phyloP scores from a whole-genome alignment of 2,113 vertebrate species.

The Rutilus rutilus region DNA sequence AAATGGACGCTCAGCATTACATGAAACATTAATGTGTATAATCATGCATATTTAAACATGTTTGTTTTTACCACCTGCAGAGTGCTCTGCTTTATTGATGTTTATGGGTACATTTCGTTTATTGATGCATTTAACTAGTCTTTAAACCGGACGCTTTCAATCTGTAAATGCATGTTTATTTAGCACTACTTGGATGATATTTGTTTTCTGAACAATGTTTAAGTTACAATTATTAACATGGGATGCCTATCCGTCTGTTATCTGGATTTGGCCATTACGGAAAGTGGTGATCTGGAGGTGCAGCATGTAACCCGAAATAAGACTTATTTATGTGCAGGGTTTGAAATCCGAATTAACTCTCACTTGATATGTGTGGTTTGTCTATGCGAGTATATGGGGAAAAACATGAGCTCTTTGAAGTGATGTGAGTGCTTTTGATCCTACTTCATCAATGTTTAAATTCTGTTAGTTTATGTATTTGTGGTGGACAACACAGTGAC shows the following conservation, averaged over 20 bases:
- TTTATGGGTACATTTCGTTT: slow-evolving; percentile 3
- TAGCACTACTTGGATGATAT: neutral
- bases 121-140: slow-evolving; percentile 17
- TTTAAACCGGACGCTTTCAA: neutral
- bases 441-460: neutral
- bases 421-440: neutral
- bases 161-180: neutral
- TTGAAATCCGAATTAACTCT: neutral
- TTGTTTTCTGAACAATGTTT: neutral
- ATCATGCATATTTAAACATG: slow-evolving; percentile 29
- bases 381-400: neutral
- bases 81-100: slow-evolving; percentile 24
- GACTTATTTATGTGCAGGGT: neutral
- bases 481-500: slow-evolving; percentile 24
- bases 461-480: slow-evolving; percentile 12
- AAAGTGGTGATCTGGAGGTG: neutral
- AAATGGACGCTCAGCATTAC: slow-evolving; percentile 26
- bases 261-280: neutral
- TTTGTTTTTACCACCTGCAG: slow-evolving; percentile 35
- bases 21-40: slow-evolving; percentile 41
- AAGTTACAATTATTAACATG: neutral
- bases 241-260: neutral
- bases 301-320: neutral
- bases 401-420: neutral
- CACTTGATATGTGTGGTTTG: neutral